Conservation (phyloP, 2,113 vertebrate species). For the Gambusia holbrooki region DNA sequence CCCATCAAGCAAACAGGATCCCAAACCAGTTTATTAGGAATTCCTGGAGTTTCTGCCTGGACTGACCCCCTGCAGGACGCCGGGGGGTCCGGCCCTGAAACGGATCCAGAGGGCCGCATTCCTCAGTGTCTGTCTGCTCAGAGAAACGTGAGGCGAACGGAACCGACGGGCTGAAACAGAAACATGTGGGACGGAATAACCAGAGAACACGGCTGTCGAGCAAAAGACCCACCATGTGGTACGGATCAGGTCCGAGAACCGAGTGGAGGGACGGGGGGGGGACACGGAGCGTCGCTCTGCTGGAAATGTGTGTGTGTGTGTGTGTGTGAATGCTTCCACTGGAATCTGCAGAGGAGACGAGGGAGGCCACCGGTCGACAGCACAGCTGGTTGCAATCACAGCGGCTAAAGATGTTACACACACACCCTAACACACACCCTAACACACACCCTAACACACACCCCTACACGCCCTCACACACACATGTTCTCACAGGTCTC, state of each 20-base stretch:
- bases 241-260: constrained; percentile 1
- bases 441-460: constrained; percentile 13
- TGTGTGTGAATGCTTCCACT: constrained; percentile 47
- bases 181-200: constrained; percentile 33
- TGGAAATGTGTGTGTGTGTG: constrained; percentile 6
- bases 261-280: background rate
- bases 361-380: constrained; percentile 51
- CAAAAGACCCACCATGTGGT: background rate
- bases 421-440: constrained; percentile 13
- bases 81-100: constrained; percentile 2
- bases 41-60: constrained; percentile 6
- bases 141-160: background rate
- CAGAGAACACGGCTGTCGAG: constrained; percentile 4
- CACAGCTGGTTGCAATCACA: constrained; percentile 33
- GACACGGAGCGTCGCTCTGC: background rate
- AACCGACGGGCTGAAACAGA: background rate
- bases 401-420: background rate
- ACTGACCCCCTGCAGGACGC: background rate
- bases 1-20: background rate
- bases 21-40: background rate
- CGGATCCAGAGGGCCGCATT: background rate
- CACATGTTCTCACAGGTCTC: constrained; percentile 11
- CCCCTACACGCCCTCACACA: background rate
- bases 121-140: background rate
- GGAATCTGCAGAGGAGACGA: constrained; percentile 62